Percentiles rank a stretch among this genome's conserved stretches.
These are phyloP conservation scores for Stenotaenia linearis DNA, from an alignment of 2,888 invertebrate species.

Conservation along the genomic window DNA sequence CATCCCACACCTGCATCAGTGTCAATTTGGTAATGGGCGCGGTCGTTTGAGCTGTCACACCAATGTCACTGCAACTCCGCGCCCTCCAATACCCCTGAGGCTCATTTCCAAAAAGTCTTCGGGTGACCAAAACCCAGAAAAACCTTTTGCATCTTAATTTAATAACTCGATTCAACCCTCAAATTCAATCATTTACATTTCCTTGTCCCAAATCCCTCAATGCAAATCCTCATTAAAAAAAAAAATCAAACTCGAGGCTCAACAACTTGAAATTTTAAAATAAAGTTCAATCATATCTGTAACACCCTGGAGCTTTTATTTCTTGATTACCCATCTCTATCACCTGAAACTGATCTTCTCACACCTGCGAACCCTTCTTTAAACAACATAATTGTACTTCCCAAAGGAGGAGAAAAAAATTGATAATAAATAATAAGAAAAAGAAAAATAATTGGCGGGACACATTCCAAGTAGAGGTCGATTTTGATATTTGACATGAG, in stretches of 20 bases:
- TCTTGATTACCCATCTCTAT: neutral
- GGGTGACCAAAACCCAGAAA: neutral
- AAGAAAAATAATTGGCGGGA: neutral
- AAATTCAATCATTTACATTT: neutral
- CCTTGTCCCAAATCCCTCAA: neutral
- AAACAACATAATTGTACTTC: neutral
- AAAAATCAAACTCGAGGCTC: too few species aligned
- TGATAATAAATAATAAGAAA: neutral
- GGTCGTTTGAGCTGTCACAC: constrained; percentile 9
- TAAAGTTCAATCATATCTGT: neutral
- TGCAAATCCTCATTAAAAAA: too few species aligned
- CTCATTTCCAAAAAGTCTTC: neutral
- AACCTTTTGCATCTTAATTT: neutral
- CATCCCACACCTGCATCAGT: constrained; percentile 5
- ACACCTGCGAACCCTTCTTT: neutral
- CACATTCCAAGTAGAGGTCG: neutral
- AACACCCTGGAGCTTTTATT: neutral
- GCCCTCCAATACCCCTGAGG: constrained; percentile 8
- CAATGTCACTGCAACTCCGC: neutral
- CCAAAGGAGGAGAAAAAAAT: neutral
- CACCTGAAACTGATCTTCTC: neutral
- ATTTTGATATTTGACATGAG: neutral
- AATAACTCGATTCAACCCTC: neutral
- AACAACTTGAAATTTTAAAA: neutral
- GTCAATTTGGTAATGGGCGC: constrained; percentile 19